Evolutionary conservation across 2,888 invertebrate species (phyloP).

Genomic region (Lepidocyrtinus sp.): DNA sequence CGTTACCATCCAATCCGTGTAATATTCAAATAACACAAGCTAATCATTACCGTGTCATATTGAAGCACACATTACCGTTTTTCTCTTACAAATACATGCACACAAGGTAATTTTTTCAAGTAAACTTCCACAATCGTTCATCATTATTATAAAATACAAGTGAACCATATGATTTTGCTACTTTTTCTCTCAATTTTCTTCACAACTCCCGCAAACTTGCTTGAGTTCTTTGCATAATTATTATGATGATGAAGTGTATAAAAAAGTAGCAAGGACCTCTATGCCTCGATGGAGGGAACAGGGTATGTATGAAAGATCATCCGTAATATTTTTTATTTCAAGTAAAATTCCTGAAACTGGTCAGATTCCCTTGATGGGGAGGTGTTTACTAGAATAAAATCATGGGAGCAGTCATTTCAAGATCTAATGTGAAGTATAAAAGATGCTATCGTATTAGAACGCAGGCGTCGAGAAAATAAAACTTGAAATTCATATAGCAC

Average conservation of each 20-base stretch:
- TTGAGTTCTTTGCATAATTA: conserved; percentile 57
- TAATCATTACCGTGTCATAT: conserved; percentile 55
- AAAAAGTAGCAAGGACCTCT: conserved; percentile 55
- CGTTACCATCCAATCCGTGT: not conserved
- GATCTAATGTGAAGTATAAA: conserved; percentile 4
- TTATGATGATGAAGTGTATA: conserved; percentile 40
- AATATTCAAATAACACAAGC: conserved; percentile 30
- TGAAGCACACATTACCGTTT: conserved; percentile 38
- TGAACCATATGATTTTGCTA: conserved; percentile 51
- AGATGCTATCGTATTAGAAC: conserved; percentile 31
- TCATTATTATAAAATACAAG: conserved; percentile 34
- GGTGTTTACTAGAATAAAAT: conserved; percentile 33
- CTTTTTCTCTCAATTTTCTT: conserved; percentile 42
- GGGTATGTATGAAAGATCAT: not conserved
- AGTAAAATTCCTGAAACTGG: conserved; percentile 48
- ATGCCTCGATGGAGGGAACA: not conserved
- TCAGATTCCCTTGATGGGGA: conserved; percentile 24
- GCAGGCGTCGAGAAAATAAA: conserved; percentile 23
- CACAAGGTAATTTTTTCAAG: conserved; percentile 18
- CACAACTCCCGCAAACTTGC: conserved; percentile 33
- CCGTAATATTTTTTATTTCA: conserved; percentile 16
- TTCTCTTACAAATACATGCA: conserved; percentile 8
- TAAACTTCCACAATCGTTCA: conserved; percentile 34
- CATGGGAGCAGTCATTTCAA: conserved; percentile 42
- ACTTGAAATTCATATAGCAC: conserved; percentile 44